These are phyloP conservation scores for Apodemia duryi DNA, from an alignment of 2,888 invertebrate genomes.

Conservation along the genomic window DNA sequence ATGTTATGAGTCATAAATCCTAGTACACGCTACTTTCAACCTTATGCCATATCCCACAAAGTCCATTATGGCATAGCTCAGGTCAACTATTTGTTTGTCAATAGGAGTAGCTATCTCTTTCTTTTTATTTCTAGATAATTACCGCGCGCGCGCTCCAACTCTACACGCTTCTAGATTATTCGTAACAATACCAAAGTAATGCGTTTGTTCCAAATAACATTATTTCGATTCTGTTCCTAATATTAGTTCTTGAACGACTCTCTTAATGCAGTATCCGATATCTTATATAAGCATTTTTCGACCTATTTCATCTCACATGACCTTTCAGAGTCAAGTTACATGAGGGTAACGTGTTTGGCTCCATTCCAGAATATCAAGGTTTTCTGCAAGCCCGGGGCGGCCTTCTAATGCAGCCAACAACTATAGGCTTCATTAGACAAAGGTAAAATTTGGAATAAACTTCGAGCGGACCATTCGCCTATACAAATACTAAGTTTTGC, in stretches of 20 bases:
- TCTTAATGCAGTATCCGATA: background rate
- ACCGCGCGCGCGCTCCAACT: too few species aligned
- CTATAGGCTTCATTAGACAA: background rate
- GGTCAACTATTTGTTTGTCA: too few species aligned
- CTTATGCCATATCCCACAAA: too few species aligned
- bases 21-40: too few species aligned
- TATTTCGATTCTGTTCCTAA: background rate
- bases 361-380: slow-evolving; percentile 5
- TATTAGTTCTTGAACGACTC: background rate
- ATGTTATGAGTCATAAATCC: too few species aligned
- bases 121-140: too few species aligned
- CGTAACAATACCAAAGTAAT: too few species aligned
- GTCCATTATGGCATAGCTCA: too few species aligned
- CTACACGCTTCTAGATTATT: too few species aligned
- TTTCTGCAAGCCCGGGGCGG: background rate
- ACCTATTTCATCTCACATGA: slow-evolving; percentile 7
- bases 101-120: too few species aligned
- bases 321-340: slow-evolving; percentile 1
- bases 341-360: slow-evolving; percentile 6
- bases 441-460: background rate
- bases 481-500: background rate
- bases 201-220: background rate
- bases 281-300: slow-evolving; percentile 5
- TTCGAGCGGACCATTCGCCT: too few species aligned
- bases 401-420: slow-evolving; percentile 1